Conservation (phyloP, 2,797 vertebrate species). For the Merluccius polli region DNA sequence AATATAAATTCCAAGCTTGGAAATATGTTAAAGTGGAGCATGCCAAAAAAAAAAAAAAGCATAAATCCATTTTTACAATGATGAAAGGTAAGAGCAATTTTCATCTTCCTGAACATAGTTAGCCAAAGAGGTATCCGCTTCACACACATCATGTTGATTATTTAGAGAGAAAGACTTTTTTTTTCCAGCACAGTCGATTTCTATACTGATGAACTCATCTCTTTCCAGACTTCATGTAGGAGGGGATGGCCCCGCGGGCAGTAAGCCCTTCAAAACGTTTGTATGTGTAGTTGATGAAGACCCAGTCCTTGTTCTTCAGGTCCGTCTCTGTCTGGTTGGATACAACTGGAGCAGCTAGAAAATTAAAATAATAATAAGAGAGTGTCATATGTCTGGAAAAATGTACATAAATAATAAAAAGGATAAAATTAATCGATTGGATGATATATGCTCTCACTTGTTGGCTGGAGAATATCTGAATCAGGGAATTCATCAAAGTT, state of each 20-base stretch:
- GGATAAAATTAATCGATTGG: not conserved
- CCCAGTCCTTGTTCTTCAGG: conserved; percentile 99
- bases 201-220: conserved; percentile 54
- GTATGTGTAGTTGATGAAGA: conserved; percentile 99
- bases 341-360: conserved; percentile 67
- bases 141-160: not conserved
- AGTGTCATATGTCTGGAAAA: not conserved
- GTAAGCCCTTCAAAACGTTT: conserved; percentile 97
- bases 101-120: not conserved
- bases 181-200: not conserved
- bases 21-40: not conserved
- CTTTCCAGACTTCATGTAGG: conserved; percentile 94
- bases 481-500: conserved; percentile 99
- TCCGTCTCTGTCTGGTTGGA: conserved; percentile 88
- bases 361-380: not conserved
- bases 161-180: not conserved
- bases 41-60: not conserved
- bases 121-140: not conserved
- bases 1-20: not conserved
- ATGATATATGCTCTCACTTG: conserved; percentile 67
- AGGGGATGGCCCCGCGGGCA: conserved; percentile 90
- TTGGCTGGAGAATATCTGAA: conserved; percentile 93
- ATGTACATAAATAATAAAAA: no score
- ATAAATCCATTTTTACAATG: conserved; percentile 1
- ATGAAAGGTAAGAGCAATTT: conserved; percentile 3